Conservation (phyloP, 2,797 vertebrate genomes). For the Rhinogobio ventralis region DNA sequence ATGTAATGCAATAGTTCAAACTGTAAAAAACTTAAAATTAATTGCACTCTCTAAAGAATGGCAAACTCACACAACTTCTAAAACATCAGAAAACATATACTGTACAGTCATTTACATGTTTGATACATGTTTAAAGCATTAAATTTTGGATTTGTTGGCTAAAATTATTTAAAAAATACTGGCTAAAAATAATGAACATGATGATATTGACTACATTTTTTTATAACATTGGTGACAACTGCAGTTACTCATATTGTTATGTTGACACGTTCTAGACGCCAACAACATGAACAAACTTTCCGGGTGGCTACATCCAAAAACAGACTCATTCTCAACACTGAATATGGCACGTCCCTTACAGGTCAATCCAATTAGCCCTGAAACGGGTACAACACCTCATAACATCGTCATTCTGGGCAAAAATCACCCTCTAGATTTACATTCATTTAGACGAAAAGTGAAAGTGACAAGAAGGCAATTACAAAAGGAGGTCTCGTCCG, state of each 20-base stretch:
- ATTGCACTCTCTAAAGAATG: background rate
- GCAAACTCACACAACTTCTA: background rate
- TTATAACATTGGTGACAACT: background rate
- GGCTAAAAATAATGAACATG: background rate
- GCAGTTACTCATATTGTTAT: constrained; percentile 1
- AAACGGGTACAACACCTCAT: constrained; percentile 56
- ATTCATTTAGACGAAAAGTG: constrained; percentile 70
- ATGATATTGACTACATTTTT: background rate
- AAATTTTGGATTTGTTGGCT: background rate
- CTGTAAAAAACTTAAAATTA: background rate
- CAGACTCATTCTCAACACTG: constrained; percentile 38
- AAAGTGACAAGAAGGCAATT: constrained; percentile 73
- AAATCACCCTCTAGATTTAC: constrained; percentile 68
- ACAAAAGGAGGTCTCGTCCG: constrained; percentile 65
- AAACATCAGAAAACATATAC: background rate
- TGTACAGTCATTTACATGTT: background rate
- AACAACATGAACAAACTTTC: constrained; percentile 2
- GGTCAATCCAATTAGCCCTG: constrained; percentile 54
- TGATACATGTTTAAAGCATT: background rate
- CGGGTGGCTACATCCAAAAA: background rate
- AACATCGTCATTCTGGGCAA: constrained; percentile 58
- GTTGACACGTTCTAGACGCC: background rate
- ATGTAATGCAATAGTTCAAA: background rate
- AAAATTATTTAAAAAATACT: background rate
- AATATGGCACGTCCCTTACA: constrained; percentile 20